Conservation (phyloP, 1,140 invertebrate genomes). For the Leptinotarsa lineolata region DNA sequence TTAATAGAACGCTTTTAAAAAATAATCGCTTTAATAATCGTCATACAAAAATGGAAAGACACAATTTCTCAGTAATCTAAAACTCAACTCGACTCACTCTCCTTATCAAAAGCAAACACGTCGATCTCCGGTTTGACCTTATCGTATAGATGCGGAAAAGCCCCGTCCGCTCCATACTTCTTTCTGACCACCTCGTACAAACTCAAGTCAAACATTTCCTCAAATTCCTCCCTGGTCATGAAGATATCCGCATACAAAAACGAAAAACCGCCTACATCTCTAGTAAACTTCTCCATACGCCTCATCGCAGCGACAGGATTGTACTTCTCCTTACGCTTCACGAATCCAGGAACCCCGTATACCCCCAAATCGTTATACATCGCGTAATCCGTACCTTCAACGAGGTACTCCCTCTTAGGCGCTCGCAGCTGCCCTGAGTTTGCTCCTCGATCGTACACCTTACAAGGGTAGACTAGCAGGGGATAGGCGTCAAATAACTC, state of each 20-base stretch:
- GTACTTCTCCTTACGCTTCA: slow-evolving; percentile 58
- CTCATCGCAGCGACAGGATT: slow-evolving; percentile 62
- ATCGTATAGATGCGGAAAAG: slow-evolving; percentile 61
- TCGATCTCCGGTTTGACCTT: slow-evolving; percentile 72
- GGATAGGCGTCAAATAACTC: slow-evolving; percentile 62
- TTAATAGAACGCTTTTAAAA: too few relatives aligned
- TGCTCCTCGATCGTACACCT: slow-evolving; percentile 60
- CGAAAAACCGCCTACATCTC: slow-evolving; percentile 62
- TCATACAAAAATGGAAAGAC: too few relatives aligned
- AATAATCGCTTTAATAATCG: too few relatives aligned
- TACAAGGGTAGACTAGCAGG: slow-evolving; percentile 63
- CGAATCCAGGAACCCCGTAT: slow-evolving; percentile 63
- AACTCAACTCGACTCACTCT: slow-evolving; percentile 43
- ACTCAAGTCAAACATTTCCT: slow-evolving; percentile 60
- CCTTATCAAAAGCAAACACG: slow-evolving; percentile 65
- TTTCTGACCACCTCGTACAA: slow-evolving; percentile 59
- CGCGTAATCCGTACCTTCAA: slow-evolving; percentile 59
- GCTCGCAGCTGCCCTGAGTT: slow-evolving; percentile 57
- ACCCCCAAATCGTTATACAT: slow-evolving; percentile 65
- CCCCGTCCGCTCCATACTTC: slow-evolving; percentile 59
- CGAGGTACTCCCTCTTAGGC: slow-evolving; percentile 57
- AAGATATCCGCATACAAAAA: slow-evolving; percentile 70
- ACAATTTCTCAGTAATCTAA: too few relatives aligned
- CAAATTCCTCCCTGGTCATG: slow-evolving; percentile 65
- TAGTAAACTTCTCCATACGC: slow-evolving; percentile 63